These are phyloP conservation scores for Pyrgus malvae DNA, from an alignment of 2,888 invertebrate genomes.

Conservation along the genomic window DNA sequence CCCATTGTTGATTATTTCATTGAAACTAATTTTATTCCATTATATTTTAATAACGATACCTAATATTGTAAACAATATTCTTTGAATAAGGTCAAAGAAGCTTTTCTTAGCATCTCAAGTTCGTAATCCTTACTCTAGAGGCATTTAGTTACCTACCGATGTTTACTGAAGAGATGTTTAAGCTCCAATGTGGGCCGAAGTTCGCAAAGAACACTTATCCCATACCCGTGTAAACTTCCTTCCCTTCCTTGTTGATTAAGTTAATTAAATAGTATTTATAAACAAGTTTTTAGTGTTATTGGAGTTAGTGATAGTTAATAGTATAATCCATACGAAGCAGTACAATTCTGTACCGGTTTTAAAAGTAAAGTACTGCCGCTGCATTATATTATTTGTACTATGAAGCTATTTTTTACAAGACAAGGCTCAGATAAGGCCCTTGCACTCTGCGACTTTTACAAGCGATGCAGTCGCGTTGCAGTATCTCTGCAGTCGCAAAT, in stretches of 20 bases:
- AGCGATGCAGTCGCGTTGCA: no score
- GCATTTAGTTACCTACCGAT: constrained; percentile 9
- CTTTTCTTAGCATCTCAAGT: constrained; percentile 6
- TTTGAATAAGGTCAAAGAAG: not conserved
- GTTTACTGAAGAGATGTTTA: constrained; percentile 22
- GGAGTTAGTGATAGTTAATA: constrained; percentile 1
- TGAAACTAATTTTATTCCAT: no score
- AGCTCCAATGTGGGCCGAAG: constrained; percentile 22
- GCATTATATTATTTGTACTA: no score
- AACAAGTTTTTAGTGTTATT: constrained; percentile 17
- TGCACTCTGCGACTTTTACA: no score
- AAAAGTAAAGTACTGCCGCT: not conserved
- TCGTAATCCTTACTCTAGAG: constrained; percentile 16
- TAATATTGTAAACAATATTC: not conserved
- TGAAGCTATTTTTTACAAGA: no score
- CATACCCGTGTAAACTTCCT: constrained; percentile 10
- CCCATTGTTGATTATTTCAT: no score
- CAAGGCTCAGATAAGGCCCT: no score
- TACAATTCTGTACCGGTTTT: not conserved
- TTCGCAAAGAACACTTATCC: constrained; percentile 27
- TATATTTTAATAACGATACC: no score
- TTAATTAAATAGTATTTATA: constrained; percentile 21
- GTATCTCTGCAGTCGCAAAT: no score
- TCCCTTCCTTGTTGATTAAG: constrained; percentile 21
- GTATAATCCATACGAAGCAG: not conserved